Percentiles rank a stretch among this genome's conserved stretches.
These are phyloP conservation scores for Potamilus streckersoni DNA, from an alignment of 1,140 invertebrate species.

Conservation along the genomic window DNA sequence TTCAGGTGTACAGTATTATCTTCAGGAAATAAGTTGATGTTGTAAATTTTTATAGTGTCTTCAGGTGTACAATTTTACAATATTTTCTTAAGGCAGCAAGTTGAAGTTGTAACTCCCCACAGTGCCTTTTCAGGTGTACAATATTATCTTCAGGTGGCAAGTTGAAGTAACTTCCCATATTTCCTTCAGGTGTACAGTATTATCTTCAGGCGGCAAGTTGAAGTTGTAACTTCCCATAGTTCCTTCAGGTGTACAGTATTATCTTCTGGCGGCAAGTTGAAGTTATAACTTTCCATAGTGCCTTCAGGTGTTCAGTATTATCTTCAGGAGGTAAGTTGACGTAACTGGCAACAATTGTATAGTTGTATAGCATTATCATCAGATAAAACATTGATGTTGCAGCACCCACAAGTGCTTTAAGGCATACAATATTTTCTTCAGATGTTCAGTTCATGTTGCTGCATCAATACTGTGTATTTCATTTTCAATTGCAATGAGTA, in stretches of 20 bases:
- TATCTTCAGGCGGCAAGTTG: not conserved
- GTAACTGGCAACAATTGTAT: not conserved
- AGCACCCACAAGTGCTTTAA: too few species aligned
- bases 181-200: not conserved
- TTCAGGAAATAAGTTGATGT: conserved; percentile 44
- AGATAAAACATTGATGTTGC: too few species aligned
- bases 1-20: conserved; percentile 59
- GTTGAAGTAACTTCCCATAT: not conserved
- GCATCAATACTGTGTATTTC: too few species aligned
- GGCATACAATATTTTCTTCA: too few species aligned
- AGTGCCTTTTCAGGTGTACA: conserved; percentile 56
- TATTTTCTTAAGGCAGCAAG: not conserved
- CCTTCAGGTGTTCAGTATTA: not conserved
- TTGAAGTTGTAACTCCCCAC: conserved; percentile 5
- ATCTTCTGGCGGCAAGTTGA: not conserved
- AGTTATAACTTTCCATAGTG: too few species aligned
- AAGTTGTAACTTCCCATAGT: too few species aligned
- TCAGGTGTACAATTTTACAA: not conserved
- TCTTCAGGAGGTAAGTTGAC: not conserved
- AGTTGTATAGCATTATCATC: not conserved
- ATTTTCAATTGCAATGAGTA: too few species aligned
- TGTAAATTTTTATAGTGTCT: not conserved
- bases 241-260: not conserved
- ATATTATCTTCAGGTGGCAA: conserved; percentile 58
- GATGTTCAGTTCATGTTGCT: too few species aligned